A percentile compares a stretch with the other conserved stretches of the same genome.
Conservation (phyloP, 2,113 vertebrate genomes). For the Ploceus nigricollis region DNA sequence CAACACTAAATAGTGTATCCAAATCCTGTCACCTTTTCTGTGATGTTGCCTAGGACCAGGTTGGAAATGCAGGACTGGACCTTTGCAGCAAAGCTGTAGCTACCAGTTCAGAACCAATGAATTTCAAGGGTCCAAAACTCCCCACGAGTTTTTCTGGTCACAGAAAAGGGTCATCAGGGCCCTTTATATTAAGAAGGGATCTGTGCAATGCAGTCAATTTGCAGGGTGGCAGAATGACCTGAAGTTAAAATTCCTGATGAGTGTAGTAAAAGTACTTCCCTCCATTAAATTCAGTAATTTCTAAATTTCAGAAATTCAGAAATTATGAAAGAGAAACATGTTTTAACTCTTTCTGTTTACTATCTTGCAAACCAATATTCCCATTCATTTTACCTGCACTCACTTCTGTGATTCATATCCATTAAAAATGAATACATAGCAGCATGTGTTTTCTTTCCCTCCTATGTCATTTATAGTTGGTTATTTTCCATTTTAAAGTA, state of each 20-base stretch:
- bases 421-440: slow-evolving; percentile 36
- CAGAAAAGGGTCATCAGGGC: background rate
- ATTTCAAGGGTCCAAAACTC: background rate
- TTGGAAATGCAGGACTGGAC: background rate
- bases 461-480: slow-evolving; percentile 3
- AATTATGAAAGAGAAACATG: background rate
- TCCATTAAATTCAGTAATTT: background rate
- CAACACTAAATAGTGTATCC: background rate
- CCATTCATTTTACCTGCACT: background rate
- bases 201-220: background rate
- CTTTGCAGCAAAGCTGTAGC: background rate
- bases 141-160: background rate
- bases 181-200: background rate
- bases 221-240: background rate
- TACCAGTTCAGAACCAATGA: background rate
- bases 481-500: slow-evolving; percentile 51
- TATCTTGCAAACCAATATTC: background rate
- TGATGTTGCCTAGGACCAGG: background rate
- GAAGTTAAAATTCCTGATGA: background rate
- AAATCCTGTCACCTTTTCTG: background rate
- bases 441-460: slow-evolving; percentile 9
- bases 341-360: background rate
- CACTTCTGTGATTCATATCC: background rate
- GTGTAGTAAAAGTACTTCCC: background rate
- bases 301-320: too few species aligned